Base-by-base conservation (phyloP, 2,888 invertebrate species). In the Meteorus cinctellus region DNA sequence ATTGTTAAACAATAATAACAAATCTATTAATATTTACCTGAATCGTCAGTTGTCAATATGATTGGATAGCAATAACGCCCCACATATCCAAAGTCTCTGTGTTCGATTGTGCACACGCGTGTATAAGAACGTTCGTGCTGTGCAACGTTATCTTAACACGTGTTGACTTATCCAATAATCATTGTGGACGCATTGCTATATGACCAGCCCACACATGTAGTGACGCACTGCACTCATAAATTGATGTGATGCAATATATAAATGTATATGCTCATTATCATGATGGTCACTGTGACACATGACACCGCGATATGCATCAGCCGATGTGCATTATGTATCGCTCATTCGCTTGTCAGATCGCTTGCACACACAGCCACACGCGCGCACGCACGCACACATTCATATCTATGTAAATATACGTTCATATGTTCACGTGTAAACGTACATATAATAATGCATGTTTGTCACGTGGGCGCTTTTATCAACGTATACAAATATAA, bases 331-430 rank as follows among this genome's bases (percentile, higher is more conserved):
- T 55, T 55, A 10, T 55, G 8, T 55, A 8, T 6, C 19, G n/a
- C 55, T 19, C 55, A 55, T 55, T 55, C 19, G n/a, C 19, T 19
- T 19, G 19, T 19, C 19, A 55, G 55, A 19, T 70, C 36, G 55
- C 60, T 31, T 27, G 55, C 73, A 62, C 19, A 24, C 70, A 59
- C 70, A 67, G 75, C 63, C 75, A 78, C 75, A 80, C 76, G 62
- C 45, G n/a, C 19, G 27, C 60, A 63, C 45, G 27, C 60, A 63
- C 45, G 14, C 34, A 34, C 34, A 34, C 34, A 4, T 34, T 10
- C 4, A 10, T 45, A 45, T 45, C 3, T 45, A 45, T 45, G 8
- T 45, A 14, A 14, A 45, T 14, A 45, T 45, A 45, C 8, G 3
- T n/a, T 16, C n/a, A 48, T 4, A 41, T 41, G 12, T 41, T n/a